phyloP scores from a whole-genome alignment of 2,888 invertebrate species.

The Dasysyrphus tricinctus region DNA sequence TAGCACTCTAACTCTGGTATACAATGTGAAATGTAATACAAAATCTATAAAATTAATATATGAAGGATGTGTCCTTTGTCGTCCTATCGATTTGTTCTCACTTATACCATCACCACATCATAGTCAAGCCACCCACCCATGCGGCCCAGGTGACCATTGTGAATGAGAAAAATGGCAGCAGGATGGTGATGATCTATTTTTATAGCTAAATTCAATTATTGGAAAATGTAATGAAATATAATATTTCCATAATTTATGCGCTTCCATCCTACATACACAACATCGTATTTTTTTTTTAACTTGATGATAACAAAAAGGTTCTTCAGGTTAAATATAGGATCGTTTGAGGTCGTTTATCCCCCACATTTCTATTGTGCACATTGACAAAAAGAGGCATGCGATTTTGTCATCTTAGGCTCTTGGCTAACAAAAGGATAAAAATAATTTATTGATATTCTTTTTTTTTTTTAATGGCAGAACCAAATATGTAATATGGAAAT shows the following conservation, averaged over 20 bases:
- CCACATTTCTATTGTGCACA: constrained; percentile 8
- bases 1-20: constrained; percentile 4
- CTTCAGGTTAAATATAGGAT: constrained; percentile 43
- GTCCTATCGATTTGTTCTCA: constrained; percentile 51
- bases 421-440: constrained; percentile 46
- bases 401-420: constrained; percentile 49
- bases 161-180: neutral
- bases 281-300: constrained; percentile 21
- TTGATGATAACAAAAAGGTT: constrained; percentile 50
- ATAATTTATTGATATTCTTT: constrained; percentile 61
- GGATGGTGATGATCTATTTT: constrained; percentile 42
- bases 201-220: constrained; percentile 29
- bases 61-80: constrained; percentile 47
- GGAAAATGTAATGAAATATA: constrained; percentile 55
- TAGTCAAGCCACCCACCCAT: neutral
- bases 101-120: neutral
- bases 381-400: constrained; percentile 36
- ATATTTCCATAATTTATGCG: constrained; percentile 45
- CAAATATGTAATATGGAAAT: constrained; percentile 2
- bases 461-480: constrained; percentile 41
- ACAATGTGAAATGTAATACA: constrained; percentile 46
- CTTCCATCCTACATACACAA: constrained; percentile 1
- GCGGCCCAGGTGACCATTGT: neutral
- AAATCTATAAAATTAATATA: constrained; percentile 38
- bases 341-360: constrained; percentile 40